phyloP scores from a whole-genome alignment of 1,140 invertebrate species.

The Ceratosolen fusciceps region DNA sequence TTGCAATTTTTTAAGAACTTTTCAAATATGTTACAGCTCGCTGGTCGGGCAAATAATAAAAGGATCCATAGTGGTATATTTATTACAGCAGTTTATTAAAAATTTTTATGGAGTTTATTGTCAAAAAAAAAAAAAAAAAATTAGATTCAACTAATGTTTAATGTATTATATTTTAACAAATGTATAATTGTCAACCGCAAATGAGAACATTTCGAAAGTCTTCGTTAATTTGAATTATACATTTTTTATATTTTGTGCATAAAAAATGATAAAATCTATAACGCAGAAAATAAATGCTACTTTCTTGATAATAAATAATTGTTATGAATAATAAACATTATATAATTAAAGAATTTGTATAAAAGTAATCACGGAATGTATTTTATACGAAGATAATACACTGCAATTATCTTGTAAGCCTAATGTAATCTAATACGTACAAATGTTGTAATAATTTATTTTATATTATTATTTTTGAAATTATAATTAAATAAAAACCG shows the following conservation, averaged over 20 bases:
- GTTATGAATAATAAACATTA: background rate
- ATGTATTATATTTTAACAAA: background rate
- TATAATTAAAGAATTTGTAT: background rate
- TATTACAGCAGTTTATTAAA: background rate
- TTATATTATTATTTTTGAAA: background rate
- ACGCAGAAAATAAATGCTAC: background rate
- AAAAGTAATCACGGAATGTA: background rate
- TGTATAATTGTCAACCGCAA: background rate
- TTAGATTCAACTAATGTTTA: constrained; percentile 13
- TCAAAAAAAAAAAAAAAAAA: background rate
- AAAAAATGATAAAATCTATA: background rate
- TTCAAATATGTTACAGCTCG: background rate
- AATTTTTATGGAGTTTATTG: background rate
- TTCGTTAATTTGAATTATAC: constrained; percentile 26
- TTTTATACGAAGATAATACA: constrained; percentile 3
- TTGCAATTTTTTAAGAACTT: constrained; percentile 11
- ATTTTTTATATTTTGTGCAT: constrained; percentile 15
- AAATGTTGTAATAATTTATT: background rate
- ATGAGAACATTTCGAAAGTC: background rate
- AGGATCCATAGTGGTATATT: constrained; percentile 1
- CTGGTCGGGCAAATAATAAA: constrained; percentile 22
- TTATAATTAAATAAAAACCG: background rate
- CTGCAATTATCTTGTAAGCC: background rate
- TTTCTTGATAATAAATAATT: background rate
- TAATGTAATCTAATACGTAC: constrained; percentile 1